Evolutionary conservation across 2,113 vertebrate species (phyloP).

Genomic region (Passer domesticus): DNA sequence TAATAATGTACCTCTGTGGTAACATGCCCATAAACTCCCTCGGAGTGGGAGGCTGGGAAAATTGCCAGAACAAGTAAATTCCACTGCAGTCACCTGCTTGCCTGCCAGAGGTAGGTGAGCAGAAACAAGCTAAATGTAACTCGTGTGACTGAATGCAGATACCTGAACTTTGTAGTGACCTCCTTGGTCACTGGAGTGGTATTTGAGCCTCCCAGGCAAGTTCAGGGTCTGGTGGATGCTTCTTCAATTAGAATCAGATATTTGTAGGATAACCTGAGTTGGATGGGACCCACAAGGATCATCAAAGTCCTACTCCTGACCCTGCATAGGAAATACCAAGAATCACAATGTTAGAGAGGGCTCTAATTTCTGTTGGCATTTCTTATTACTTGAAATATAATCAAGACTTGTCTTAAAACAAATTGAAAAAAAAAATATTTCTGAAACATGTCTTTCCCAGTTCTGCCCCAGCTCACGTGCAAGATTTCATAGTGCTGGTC

Average conservation of each 20-base stretch:
- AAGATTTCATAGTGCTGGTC: not conserved
- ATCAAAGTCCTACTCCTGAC: not conserved
- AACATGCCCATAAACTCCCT: not conserved
- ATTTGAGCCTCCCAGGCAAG: not conserved
- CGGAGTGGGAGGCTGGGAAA: not conserved
- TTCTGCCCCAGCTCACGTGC: not conserved
- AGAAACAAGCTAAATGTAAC: not conserved
- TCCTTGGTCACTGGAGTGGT: not conserved
- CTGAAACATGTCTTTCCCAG: not conserved
- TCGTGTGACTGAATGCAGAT: not conserved
- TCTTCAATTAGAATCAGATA: not conserved
- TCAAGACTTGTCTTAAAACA: not conserved
- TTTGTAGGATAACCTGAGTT: not conserved
- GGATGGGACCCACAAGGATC: not conserved
- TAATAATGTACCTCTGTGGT: not conserved
- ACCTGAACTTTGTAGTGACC: not conserved
- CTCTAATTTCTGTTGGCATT: not conserved
- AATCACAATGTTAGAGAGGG: not conserved
- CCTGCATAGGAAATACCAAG: not conserved
- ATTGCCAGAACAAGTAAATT: conserved; percentile 37
- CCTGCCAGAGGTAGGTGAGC: not conserved
- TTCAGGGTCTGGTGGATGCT: not conserved
- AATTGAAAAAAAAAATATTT: not conserved
- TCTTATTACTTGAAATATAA: not conserved
- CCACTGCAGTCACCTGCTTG: not conserved